phyloP scores from a whole-genome alignment of 1,140 invertebrate species.

The Tetramorium simillimum region DNA sequence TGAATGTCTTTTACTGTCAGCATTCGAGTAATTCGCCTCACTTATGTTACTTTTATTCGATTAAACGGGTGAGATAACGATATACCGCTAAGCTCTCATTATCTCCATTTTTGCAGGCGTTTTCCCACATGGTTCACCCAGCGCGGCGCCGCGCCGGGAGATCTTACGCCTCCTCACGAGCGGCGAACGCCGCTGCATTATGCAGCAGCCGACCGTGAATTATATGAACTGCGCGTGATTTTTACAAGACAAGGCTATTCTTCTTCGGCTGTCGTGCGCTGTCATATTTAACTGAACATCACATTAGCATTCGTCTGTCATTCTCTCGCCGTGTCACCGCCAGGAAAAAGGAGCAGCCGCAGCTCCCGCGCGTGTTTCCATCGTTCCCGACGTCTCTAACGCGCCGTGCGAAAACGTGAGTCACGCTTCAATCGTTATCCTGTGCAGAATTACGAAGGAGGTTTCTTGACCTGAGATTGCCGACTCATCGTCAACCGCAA shows the following conservation, averaged over 20 bases:
- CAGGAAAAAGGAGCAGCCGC: neutral
- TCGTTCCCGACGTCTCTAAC: neutral
- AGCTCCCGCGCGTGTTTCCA: neutral
- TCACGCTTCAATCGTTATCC: slow-evolving; percentile 25
- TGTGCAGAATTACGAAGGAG: neutral
- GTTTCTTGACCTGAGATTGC: neutral
- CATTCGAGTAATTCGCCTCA: neutral
- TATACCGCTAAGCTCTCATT: neutral
- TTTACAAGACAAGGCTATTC: neutral
- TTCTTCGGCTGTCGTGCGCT: neutral
- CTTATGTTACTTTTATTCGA: neutral
- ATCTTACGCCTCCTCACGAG: neutral
- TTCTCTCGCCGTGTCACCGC: neutral
- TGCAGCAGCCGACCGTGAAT: neutral
- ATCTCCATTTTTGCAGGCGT: neutral
- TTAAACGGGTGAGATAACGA: neutral
- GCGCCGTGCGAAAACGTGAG: neutral
- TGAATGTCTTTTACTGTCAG: neutral
- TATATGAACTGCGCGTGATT: neutral
- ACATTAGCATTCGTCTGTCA: neutral
- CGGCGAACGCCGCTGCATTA: neutral
- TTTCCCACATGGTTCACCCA: neutral
- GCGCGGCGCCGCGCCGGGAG: neutral
- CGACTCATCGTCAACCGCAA: neutral
- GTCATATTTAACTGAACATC: neutral